Evolutionary conservation across 2,113 vertebrate genomes (phyloP).

Genomic region (Brachyhypopomus occidentalis): DNA sequence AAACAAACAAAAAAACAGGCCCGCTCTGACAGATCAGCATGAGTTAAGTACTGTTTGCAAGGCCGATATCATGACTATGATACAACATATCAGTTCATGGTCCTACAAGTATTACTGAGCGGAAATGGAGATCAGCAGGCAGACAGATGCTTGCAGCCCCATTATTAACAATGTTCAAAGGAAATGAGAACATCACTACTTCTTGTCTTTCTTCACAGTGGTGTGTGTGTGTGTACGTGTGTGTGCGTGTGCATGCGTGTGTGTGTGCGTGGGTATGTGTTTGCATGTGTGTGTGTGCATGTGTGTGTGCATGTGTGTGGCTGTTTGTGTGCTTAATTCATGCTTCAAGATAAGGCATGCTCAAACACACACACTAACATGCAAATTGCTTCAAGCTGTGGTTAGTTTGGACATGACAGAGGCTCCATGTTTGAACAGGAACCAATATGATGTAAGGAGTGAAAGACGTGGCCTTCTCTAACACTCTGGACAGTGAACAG

Average conservation of each 20-base stretch:
- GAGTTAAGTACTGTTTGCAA: neutral
- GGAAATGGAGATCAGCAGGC: neutral
- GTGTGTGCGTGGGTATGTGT: neutral
- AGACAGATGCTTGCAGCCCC: neutral
- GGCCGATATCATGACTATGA: neutral
- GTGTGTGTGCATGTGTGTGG: neutral
- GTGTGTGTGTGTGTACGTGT: neutral
- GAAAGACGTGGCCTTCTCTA: neutral
- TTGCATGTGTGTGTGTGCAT: neutral
- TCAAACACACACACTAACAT: neutral
- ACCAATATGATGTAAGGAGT: neutral
- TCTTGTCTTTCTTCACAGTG: neutral
- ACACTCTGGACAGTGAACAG: neutral
- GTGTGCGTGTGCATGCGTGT: neutral
- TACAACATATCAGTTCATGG: neutral
- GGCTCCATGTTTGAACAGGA: neutral
- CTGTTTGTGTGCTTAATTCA: neutral
- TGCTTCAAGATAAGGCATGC: neutral
- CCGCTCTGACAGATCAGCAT: slow-evolving; percentile 10
- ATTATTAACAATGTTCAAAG: neutral
- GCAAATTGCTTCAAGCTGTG: slow-evolving; percentile 13
- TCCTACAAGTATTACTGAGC: neutral
- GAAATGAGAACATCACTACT: neutral
- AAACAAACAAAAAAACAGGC: neutral
- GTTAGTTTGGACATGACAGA: slow-evolving; percentile 9